Evolutionary conservation across 2,113 vertebrate genomes (phyloP), one percentile per base, ranked within the genome.

Genomic region (Lepidothrix coronata): DNA sequence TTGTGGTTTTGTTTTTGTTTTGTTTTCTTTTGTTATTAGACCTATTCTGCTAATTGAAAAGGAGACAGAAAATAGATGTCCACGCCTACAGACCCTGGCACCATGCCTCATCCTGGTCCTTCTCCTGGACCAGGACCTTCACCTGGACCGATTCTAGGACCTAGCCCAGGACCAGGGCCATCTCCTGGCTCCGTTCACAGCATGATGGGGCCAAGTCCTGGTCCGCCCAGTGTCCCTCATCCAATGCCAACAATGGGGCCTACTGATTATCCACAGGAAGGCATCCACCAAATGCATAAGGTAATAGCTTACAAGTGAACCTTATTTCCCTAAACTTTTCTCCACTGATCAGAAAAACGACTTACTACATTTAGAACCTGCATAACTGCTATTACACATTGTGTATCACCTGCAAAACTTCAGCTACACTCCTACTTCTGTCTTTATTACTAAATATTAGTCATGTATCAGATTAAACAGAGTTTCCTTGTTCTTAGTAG

Each of bases 121-220:
- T 99, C 99, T 11, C 99, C 99, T 24, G 99, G 99, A 86, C 98
- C 99, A 8, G 99, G 99, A 49, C 98, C 99, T 61, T 99, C 99
- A 68, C 99, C 99, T 65, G 99, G 99, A 93, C 99, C 99, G n/a
- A 99, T 99, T 96, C 96, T 99, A 72, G 99, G 99, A 75, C 99
- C 99, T 48, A 99, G 99, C 89, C 99, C 99, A 65, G 99, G 99
- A 92, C 99, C 99, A 19, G 99, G 99, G 11, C 99, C 99, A 2
- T 99, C 99, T 84, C 99, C 99, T 23, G 98, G 99, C 89, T 99
- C 99, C 17, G 99, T 99, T 78, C 99, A 99, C 98, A 99, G 99
- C 74, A 99, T 99, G 99, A 99, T 99, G 99, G 99, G 99, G 76
- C 99, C 99, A 21, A 99, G 99, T 95, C 99, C 99, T 54, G 99